Conservation (phyloP, 2,113 vertebrate species). For the Steatornis caripensis region DNA sequence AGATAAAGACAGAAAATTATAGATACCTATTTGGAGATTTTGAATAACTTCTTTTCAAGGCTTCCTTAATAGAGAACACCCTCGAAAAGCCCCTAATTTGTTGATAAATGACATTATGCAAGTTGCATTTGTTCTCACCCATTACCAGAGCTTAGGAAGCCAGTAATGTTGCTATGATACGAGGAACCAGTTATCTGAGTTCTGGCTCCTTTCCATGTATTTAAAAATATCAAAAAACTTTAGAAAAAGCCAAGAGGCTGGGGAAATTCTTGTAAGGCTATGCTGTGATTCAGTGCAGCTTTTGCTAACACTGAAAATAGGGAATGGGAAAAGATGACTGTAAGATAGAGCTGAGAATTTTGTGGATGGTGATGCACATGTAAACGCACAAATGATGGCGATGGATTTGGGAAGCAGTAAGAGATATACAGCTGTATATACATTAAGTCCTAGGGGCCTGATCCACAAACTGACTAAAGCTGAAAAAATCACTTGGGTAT, state of each 20-base stretch:
- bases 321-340: background rate
- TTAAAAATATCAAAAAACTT: slow-evolving; percentile 65
- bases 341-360: background rate
- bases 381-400: background rate
- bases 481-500: background rate
- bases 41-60: slow-evolving; percentile 1
- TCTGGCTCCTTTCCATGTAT: slow-evolving; percentile 50
- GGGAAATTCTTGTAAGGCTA: slow-evolving; percentile 12
- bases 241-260: slow-evolving; percentile 21
- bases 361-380: background rate
- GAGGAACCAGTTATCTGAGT: slow-evolving; percentile 37
- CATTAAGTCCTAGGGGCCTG: background rate
- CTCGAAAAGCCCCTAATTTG: slow-evolving; percentile 26
- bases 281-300: background rate
- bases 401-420: background rate
- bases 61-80: background rate
- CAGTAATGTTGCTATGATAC: slow-evolving; percentile 59
- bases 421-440: background rate
- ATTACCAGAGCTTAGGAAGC: slow-evolving; percentile 31
- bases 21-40: background rate
- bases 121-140: slow-evolving; percentile 41
- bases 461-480: background rate
- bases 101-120: slow-evolving; percentile 43
- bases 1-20: background rate
- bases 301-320: background rate